A percentile compares a stretch with the other conserved stretches of the same genome.
These are phyloP conservation scores for Aphidius gifuensis DNA, from an alignment of 1,140 invertebrate species.

Conservation along the genomic window DNA sequence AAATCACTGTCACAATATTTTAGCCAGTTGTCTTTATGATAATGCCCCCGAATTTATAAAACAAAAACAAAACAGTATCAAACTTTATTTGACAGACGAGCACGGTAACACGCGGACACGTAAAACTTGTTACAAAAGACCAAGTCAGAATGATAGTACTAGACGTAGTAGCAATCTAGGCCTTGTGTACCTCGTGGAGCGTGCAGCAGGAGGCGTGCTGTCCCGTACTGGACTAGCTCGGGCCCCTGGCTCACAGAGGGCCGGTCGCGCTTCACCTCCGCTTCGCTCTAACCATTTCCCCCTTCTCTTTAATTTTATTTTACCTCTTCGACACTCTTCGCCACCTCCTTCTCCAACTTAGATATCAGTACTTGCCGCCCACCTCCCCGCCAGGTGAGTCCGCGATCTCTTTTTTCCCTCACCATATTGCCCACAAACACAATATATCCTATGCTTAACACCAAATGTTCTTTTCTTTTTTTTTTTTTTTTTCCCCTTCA, in stretches of 20 bases:
- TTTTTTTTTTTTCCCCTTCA: constrained; percentile 10
- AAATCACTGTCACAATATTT: too few relatives aligned
- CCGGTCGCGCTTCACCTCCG: constrained; percentile 55
- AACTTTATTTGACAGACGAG: too few relatives aligned
- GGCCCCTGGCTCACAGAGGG: constrained; percentile 50
- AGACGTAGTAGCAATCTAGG: constrained; percentile 27
- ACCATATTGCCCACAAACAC: constrained; percentile 9
- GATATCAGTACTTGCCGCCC: constrained; percentile 18
- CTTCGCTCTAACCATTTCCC: constrained; percentile 41
- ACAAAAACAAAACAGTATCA: too few relatives aligned
- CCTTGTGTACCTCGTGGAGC: constrained; percentile 47
- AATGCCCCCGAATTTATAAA: too few relatives aligned
- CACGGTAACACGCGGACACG: too few relatives aligned
- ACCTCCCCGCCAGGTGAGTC: constrained; percentile 28
- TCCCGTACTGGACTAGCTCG: constrained; percentile 53
- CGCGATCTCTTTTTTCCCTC: constrained; percentile 19
- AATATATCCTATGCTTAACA: neutral
- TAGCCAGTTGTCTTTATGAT: too few relatives aligned
- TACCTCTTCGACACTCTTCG: constrained; percentile 29
- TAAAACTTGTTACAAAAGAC: neutral
- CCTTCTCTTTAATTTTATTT: constrained; percentile 30
- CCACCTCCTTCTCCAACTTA: constrained; percentile 27
- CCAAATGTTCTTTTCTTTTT: neutral
- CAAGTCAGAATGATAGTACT: constrained; percentile 11
- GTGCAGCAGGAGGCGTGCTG: constrained; percentile 56